phyloP scores from a whole-genome alignment of 2,888 invertebrate genomes.

The Mactromeris polynyma region DNA sequence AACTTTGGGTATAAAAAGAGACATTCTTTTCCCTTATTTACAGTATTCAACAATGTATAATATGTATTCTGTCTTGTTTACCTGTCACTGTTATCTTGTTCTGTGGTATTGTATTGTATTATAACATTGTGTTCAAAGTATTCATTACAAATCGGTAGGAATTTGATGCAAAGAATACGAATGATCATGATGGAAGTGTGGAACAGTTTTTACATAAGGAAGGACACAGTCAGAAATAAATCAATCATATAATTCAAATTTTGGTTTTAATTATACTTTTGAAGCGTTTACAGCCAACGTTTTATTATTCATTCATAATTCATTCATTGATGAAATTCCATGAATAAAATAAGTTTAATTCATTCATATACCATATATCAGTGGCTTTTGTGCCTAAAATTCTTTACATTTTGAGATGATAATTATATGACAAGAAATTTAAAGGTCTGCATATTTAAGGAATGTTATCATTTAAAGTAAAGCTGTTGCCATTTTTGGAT shows the following conservation, averaged over 20 bases:
- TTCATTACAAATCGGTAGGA: background rate
- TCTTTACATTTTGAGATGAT: too few relatives aligned
- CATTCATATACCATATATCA: background rate
- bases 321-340: background rate
- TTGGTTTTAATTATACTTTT: background rate
- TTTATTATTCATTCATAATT: background rate
- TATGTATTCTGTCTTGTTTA: background rate
- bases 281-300: background rate
- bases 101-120: background rate
- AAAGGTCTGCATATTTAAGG: too few relatives aligned
- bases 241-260: background rate
- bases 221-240: background rate
- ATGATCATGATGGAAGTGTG: background rate
- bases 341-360: background rate
- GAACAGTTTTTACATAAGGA: background rate
- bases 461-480: too few relatives aligned
- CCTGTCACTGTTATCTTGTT: background rate
- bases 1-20: too few relatives aligned
- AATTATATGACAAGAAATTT: too few relatives aligned
- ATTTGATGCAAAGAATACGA: background rate
- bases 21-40: too few relatives aligned
- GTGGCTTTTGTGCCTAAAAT: too few relatives aligned
- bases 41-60: too few relatives aligned
- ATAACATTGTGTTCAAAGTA: background rate
- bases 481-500: too few relatives aligned